phyloP scores from a whole-genome alignment of 2,888 invertebrate genomes.

The Morpho helenor region DNA sequence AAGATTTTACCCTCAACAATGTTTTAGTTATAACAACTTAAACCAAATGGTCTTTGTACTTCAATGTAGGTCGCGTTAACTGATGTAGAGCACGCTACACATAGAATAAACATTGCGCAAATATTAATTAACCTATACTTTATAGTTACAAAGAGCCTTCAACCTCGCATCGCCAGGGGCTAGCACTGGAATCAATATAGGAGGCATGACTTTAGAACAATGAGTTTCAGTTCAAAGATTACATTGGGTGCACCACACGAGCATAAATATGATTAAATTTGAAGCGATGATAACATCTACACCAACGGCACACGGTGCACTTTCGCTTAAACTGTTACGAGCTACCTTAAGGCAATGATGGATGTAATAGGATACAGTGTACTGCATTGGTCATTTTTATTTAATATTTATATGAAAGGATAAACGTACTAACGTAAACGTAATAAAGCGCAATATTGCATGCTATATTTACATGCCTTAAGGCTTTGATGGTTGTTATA shows the following conservation, averaged over 20 bases:
- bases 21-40: too few species aligned
- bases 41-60: too few species aligned
- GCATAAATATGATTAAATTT: slow-evolving; percentile 1
- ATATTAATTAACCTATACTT: slow-evolving; percentile 21
- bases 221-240: slow-evolving; percentile 14
- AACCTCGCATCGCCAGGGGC: slow-evolving; percentile 21
- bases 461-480: not conserved
- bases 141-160: slow-evolving; percentile 22
- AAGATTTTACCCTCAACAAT: too few species aligned
- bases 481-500: slow-evolving; percentile 1
- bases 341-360: slow-evolving; percentile 2
- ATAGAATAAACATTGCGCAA: not conserved
- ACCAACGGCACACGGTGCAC: not conserved
- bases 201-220: slow-evolving; percentile 17
- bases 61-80: too few species aligned
- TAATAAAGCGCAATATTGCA: slow-evolving; percentile 2
- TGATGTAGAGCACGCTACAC: not conserved
- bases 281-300: slow-evolving; percentile 1
- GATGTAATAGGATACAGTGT: slow-evolving; percentile 7
- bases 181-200: slow-evolving; percentile 18
- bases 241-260: slow-evolving; percentile 10
- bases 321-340: not conserved
- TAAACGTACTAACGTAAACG: not conserved
- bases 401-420: not conserved
- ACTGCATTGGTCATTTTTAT: not conserved